phyloP scores from a whole-genome alignment of 2,797 vertebrate species.

The Hephaestus fuliginosus region DNA sequence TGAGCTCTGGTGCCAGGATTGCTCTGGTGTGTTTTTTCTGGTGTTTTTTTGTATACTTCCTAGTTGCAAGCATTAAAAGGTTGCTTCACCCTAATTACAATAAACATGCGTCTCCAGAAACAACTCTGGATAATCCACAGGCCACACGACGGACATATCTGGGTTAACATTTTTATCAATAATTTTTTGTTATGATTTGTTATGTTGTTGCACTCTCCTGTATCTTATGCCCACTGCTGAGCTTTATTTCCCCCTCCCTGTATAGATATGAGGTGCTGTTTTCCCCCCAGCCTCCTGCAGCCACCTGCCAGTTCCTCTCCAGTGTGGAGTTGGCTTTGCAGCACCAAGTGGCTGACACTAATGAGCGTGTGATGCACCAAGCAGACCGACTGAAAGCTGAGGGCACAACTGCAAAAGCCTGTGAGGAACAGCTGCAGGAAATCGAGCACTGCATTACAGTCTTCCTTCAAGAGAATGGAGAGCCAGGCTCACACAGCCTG shows the following conservation, averaged over 20 bases:
- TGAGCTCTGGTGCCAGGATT: too few species aligned
- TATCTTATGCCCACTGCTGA: background rate
- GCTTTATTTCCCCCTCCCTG: background rate
- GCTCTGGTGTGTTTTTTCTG: too few species aligned
- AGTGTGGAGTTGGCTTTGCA: constrained; percentile 93
- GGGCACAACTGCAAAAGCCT: constrained; percentile 89
- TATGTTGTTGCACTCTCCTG: background rate
- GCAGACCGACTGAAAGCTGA: constrained; percentile 95
- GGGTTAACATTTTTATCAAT: background rate
- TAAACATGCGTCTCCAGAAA: background rate
- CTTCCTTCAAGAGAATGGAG: constrained; percentile 94
- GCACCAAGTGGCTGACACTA: constrained; percentile 92
- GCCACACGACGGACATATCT: background rate
- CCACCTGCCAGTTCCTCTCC: constrained; percentile 92
- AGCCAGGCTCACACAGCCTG: constrained; percentile 93
- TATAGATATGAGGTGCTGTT: constrained; percentile 94
- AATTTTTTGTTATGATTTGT: background rate
- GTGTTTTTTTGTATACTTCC: too few species aligned
- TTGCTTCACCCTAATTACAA: background rate
- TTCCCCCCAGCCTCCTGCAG: constrained; percentile 89
- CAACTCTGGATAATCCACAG: background rate
- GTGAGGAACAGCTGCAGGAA: constrained; percentile 97
- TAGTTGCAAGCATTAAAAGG: background rate
- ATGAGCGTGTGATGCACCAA: constrained; percentile 91
- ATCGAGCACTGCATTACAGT: constrained; percentile 96